phyloP scores from a whole-genome alignment of 2,113 vertebrate species.

The Acanthochromis polyacanthus region DNA sequence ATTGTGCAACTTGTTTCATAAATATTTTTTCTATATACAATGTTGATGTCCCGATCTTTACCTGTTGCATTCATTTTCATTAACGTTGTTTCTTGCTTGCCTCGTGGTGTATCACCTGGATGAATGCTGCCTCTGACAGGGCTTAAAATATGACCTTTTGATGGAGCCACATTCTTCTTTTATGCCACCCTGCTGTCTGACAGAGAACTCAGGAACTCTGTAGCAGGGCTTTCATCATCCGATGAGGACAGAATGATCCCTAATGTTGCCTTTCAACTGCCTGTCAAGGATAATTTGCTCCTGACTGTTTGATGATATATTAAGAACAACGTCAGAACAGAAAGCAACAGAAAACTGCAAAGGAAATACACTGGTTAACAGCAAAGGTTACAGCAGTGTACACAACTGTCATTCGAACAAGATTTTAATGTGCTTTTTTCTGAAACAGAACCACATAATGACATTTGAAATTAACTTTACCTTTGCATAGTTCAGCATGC shows the following conservation, averaged over 20 bases:
- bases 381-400: too few species aligned
- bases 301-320: background rate
- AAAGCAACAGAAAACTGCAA: too few species aligned
- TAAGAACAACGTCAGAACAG: too few species aligned
- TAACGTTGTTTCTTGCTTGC: background rate
- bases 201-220: background rate
- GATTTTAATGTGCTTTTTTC: too few species aligned
- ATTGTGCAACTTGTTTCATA: background rate
- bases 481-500: too few species aligned
- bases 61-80: background rate
- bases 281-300: conserved; percentile 1
- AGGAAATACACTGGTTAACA: too few species aligned
- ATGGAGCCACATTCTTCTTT: background rate
- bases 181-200: background rate
- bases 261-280: background rate
- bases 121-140: background rate
- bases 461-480: too few species aligned
- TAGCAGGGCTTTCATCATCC: background rate
- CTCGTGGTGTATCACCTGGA: background rate
- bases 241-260: background rate
- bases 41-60: background rate
- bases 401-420: too few species aligned
- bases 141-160: background rate
- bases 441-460: too few species aligned
- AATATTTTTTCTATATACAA: background rate